Evolutionary conservation across 2,113 vertebrate genomes (phyloP).

Genomic region (Motacilla alba): DNA sequence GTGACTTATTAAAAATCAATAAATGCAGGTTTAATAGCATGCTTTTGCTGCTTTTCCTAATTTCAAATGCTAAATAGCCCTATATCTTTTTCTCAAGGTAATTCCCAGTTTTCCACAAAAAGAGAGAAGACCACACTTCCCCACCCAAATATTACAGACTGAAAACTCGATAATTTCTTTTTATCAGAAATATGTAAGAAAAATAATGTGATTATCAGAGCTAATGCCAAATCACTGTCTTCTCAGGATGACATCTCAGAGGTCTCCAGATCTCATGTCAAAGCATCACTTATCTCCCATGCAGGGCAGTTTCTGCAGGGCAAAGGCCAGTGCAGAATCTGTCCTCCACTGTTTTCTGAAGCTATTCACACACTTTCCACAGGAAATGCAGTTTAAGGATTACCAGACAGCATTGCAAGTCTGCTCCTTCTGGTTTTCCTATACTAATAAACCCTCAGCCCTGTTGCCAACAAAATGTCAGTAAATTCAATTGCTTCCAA

Average conservation of each 20-base stretch:
- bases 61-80: background rate
- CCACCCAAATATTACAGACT: background rate
- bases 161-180: background rate
- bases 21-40: background rate
- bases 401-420: background rate
- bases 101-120: background rate
- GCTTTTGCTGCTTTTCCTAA: background rate
- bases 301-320: background rate
- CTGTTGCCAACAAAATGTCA: background rate
- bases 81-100: background rate
- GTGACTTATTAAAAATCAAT: background rate
- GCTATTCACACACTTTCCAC: background rate
- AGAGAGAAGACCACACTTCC: background rate
- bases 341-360: background rate
- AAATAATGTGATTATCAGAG: background rate
- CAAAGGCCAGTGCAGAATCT: background rate
- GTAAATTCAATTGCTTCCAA: background rate
- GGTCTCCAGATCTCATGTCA: background rate
- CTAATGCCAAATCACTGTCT: background rate
- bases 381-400: background rate
- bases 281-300: background rate
- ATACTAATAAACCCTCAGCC: background rate
- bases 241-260: background rate
- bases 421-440: background rate
- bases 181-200: background rate